These are phyloP conservation scores for Halictus ligatus DNA, from an alignment of 2,888 invertebrate genomes.

Conservation along the genomic window DNA sequence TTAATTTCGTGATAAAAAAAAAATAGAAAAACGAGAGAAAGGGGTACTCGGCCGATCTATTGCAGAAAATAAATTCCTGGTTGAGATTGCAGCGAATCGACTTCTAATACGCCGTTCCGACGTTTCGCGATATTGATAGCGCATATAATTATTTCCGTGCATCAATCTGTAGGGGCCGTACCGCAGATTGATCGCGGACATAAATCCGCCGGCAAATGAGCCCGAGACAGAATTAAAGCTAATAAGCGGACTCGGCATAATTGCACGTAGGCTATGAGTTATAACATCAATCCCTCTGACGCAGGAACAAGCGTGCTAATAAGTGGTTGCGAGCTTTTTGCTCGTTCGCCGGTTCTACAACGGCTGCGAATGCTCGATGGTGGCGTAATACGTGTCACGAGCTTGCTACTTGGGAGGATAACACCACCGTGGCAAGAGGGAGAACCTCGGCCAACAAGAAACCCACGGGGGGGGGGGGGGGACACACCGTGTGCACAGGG, in stretches of 20 bases:
- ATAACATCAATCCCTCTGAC: slow-evolving; percentile 51
- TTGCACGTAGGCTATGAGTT: slow-evolving; percentile 51
- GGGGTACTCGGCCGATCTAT: neutral
- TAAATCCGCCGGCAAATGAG: slow-evolving; percentile 46
- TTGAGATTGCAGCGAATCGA: neutral
- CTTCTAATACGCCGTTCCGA: slow-evolving; percentile 6
- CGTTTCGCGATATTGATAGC: slow-evolving; percentile 22
- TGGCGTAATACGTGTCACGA: slow-evolving; percentile 55
- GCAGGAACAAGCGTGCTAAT: slow-evolving; percentile 56
- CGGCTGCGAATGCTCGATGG: slow-evolving; percentile 38
- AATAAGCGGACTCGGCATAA: slow-evolving; percentile 43
- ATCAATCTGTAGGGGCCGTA: slow-evolving; percentile 4
- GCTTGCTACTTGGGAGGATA: slow-evolving; percentile 33
- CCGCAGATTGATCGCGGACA: slow-evolving; percentile 22
- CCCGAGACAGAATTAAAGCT: slow-evolving; percentile 38
- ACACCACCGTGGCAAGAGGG: neutral
- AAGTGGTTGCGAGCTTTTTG: slow-evolving; percentile 55
- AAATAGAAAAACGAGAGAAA: too few relatives aligned
- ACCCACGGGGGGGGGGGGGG: neutral
- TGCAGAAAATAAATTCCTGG: neutral
- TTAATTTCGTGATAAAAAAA: neutral
- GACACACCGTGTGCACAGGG: neutral
- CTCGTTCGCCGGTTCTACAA: slow-evolving; percentile 15
- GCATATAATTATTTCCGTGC: slow-evolving; percentile 19
- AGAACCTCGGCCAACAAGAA: slow-evolving; percentile 14